These are phyloP conservation scores for Tetheella fluctuosa DNA, from an alignment of 2,888 invertebrate species.

Conservation along the genomic window DNA sequence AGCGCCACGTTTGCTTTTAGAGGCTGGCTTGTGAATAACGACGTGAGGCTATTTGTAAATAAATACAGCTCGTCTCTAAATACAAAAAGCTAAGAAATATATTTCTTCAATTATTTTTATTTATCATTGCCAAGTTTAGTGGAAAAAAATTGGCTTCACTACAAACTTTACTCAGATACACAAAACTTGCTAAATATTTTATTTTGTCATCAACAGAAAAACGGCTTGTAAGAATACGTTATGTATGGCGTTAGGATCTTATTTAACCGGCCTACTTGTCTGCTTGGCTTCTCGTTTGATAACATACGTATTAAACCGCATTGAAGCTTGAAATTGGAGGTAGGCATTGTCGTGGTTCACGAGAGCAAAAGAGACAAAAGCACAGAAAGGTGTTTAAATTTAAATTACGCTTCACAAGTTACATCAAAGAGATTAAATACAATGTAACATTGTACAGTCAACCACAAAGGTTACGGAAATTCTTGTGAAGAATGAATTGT, in stretches of 20 bases:
- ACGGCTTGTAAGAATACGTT: no score
- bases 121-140: no score
- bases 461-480: slow-evolving; percentile 25
- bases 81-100: neutral
- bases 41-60: neutral
- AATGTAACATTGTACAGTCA: slow-evolving; percentile 31
- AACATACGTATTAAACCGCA: slow-evolving; percentile 25
- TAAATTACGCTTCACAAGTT: slow-evolving; percentile 51
- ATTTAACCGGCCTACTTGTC: neutral
- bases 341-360: slow-evolving; percentile 31
- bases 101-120: neutral
- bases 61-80: neutral
- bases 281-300: neutral
- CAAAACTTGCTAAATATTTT: no score
- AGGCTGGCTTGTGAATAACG: neutral
- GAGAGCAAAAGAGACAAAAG: slow-evolving; percentile 36
- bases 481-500: slow-evolving; percentile 27
- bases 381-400: slow-evolving; percentile 52
- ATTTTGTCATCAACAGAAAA: no score
- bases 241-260: neutral
- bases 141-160: no score
- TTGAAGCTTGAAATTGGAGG: slow-evolving; percentile 45
- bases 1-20: neutral
- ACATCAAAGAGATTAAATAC: slow-evolving; percentile 50
- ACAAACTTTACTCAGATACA: no score